Base-by-base conservation (phyloP, 2,797 vertebrate genomes). In the Chaenodraco wilsoni region DNA sequence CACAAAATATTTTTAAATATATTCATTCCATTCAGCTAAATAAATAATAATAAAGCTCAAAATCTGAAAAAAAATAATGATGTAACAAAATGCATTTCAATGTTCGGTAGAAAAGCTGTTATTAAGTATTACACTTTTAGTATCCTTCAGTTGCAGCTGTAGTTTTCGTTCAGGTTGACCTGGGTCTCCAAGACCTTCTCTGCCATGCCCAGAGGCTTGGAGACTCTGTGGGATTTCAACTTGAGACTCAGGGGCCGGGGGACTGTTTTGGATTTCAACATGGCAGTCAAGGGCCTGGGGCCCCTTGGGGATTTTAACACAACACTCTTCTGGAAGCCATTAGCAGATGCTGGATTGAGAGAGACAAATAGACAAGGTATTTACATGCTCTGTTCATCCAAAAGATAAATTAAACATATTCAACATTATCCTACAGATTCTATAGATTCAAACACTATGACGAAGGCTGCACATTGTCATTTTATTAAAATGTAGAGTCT, bases 71-170 rank as follows among this genome's bases (percentile, higher is more conserved):
- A 10, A 33, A 51, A 5, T 55, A 45, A 17, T 45, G 0, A 44
- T 40, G 49, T 45, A 14, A 21, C 5, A 65, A 9, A 31, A 27
- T 64, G 46, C 40, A 31, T 19, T 54, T 4, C 13, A 40, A 12
- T 19, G 14, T 52, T 10, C 17, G 11, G 21, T 37, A 31, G 49
- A 49, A 21, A 46, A 40, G 45, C 17, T 65, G 16, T 45, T 43
- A 21, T 33, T 27, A 17, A 48, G 7, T 27, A 13, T 37, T 41
- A 2, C n/a, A 41, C 9, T 58, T 2, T 46, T 21, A 31, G 14
- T 13, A 48, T 46, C 31, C 15, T 14, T 92, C 76, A 92, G 78
- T 69, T 90, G 72, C 1, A 57, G 74, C 87, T 92, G 83, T 91
- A 91, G 78, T 91, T 89, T 66, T 88, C 84, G 23, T 49, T 74